Evolutionary conservation across 2,113 vertebrate genomes (phyloP).

Genomic region (Sitta europaea): DNA sequence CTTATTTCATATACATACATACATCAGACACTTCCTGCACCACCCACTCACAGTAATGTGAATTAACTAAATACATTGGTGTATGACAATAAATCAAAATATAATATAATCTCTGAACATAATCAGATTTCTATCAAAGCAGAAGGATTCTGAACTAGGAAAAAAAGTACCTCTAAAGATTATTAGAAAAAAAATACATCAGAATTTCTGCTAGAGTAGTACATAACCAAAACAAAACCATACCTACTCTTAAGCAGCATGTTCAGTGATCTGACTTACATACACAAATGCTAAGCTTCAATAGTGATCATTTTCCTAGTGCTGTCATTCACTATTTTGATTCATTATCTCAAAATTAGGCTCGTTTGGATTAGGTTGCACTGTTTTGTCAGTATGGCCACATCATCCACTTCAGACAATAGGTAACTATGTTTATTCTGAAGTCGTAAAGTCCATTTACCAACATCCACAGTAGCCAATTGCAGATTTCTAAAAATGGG

Average conservation of each 20-base stretch:
- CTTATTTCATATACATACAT: not conserved
- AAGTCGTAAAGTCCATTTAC: not conserved
- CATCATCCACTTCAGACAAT: not conserved
- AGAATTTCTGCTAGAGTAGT: not conserved
- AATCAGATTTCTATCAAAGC: not conserved
- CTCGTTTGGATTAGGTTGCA: not conserved
- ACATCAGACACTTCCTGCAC: not conserved
- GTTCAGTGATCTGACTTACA: not conserved
- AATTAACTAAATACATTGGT: not conserved
- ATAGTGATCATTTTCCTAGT: not conserved
- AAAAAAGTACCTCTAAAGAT: not conserved
- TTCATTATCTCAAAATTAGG: not conserved
- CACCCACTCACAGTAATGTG: not conserved
- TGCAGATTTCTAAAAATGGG: not conserved
- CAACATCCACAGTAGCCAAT: not conserved
- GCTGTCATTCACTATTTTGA: not conserved
- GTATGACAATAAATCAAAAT: not conserved
- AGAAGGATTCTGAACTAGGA: not conserved
- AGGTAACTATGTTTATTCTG: not conserved
- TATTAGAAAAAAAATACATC: too few species aligned
- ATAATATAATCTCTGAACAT: not conserved
- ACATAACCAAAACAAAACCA: not conserved
- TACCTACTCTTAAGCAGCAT: not conserved
- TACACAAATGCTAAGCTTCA: not conserved
- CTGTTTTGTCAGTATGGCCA: not conserved